Evolutionary conservation across 2,797 vertebrate species (phyloP).

Genomic region (Sardinella longiceps): DNA sequence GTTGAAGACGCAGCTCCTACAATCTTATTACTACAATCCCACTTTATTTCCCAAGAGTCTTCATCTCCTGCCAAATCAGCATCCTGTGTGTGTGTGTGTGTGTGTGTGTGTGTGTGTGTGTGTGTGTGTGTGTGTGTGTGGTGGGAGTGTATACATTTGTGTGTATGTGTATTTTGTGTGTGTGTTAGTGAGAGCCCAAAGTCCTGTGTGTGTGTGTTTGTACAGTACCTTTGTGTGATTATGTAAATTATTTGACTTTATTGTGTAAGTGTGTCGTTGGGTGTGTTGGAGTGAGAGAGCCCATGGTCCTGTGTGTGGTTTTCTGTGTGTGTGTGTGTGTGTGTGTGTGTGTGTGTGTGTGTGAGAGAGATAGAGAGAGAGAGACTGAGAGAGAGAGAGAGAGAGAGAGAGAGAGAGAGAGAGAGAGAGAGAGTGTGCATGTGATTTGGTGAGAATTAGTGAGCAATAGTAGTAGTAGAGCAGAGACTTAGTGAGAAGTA

Average conservation of each 20-base stretch:
- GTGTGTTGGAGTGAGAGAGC: too few species aligned
- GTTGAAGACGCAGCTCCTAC: conserved; percentile 25
- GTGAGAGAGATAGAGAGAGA: neutral
- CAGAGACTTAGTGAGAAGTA: too few species aligned
- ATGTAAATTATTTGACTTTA: too few species aligned
- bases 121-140: neutral
- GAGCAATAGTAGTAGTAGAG: too few species aligned
- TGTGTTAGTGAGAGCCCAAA: too few species aligned
- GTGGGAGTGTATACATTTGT: neutral
- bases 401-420: neutral
- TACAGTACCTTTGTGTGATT: neutral
- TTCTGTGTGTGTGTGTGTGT: neutral
- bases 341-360: neutral
- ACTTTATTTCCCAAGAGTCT: conserved; percentile 24
- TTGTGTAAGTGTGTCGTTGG: neutral
- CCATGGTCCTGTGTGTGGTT: too few species aligned
- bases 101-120: neutral
- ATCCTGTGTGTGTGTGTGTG: neutral
- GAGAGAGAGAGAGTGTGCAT: neutral
- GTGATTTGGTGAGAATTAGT: neutral
- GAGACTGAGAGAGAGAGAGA: neutral
- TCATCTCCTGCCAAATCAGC: conserved; percentile 10
- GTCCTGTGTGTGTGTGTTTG: neutral
- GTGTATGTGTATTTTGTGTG: neutral
- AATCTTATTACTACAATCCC: conserved; percentile 34